Conservation (phyloP, 1,140 invertebrate genomes). For the Arctopsyche grandis region DNA sequence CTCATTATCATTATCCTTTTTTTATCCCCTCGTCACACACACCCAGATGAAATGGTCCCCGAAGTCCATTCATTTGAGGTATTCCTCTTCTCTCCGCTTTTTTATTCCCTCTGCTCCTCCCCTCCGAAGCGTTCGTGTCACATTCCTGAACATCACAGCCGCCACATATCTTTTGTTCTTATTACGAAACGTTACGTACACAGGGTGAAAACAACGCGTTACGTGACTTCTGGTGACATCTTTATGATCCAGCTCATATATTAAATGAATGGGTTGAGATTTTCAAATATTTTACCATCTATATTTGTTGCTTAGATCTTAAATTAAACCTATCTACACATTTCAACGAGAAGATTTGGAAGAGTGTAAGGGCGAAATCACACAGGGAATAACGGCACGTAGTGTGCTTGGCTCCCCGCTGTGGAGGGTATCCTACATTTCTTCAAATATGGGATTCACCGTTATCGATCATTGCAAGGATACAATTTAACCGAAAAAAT, state of each 20-base stretch:
- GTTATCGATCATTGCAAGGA: too few relatives aligned
- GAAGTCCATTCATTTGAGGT: conserved; percentile 36
- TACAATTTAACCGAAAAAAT: too few relatives aligned
- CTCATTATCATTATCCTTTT: conserved; percentile 20
- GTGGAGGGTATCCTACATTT: too few relatives aligned
- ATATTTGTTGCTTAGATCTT: too few relatives aligned
- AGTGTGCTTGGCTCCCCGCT: too few relatives aligned
- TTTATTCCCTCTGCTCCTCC: conserved; percentile 20
- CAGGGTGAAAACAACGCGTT: not conserved
- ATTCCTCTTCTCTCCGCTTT: not conserved
- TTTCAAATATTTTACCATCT: too few relatives aligned
- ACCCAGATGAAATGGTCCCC: conserved; percentile 36
- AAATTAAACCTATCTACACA: too few relatives aligned
- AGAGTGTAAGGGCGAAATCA: too few relatives aligned
- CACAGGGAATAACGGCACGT: too few relatives aligned
- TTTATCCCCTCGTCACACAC: not conserved
- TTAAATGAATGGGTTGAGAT: too few relatives aligned
- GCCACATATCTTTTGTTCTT: conserved; percentile 15
- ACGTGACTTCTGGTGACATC: conserved; percentile 2
- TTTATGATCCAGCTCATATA: not conserved
- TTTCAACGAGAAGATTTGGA: too few relatives aligned
- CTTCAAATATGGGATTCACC: too few relatives aligned
- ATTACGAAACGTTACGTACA: conserved; percentile 7
- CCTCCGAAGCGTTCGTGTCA: not conserved
- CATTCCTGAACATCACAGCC: not conserved